Evolutionary conservation across 2,888 invertebrate species (phyloP), one percentile per base, ranked within the genome.

Genomic region (Catocala sponsa): DNA sequence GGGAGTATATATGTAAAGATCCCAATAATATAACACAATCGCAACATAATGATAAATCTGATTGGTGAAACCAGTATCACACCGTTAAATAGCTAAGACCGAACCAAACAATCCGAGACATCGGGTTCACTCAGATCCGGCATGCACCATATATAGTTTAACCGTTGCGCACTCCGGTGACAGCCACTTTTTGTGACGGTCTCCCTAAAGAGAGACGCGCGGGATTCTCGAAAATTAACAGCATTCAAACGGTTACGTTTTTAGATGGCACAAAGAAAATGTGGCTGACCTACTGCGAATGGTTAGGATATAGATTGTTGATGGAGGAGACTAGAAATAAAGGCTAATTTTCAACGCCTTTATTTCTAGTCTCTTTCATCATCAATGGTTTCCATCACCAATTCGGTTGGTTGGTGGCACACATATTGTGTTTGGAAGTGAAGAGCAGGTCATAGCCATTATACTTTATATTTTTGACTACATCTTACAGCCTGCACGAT

Each of bases 171-270:
- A 59, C 32, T 66, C 25, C 25, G 60, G 70, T 62, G 42, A 48
- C 60, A 58, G 49, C 72, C 12, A 65, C 58, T 83, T 82, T 81
- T 82, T 76, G 67, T 68, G 42, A 48, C 59, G 32, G 60, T 64
- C 60, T 72, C 74, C 78, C 78, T 83, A 81, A 80, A 78, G 65
- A 81, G 83, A 53, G 48, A 46, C 42, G 47, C 61, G 54, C 56
- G 55, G 68, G 78, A 74, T 79, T 81, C 80, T 78, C 70, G 75
- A 78, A 82, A 82, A 78, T 79, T 70, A 81, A 81, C 83, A 71
- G 81, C 78, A 73, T 65, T 68, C 59, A 63, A 66, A 60, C 76
- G 62, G 71, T 58, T 53, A 44, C 59, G 68, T 63, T 72, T 72
- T 67, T 71, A 77, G 55, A 71, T 15, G 55, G 46, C 47, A 55